Evolutionary conservation across 2,113 vertebrate species (phyloP), one percentile per base, ranked within the genome.

Genomic region (Cyprinodon variegatus): DNA sequence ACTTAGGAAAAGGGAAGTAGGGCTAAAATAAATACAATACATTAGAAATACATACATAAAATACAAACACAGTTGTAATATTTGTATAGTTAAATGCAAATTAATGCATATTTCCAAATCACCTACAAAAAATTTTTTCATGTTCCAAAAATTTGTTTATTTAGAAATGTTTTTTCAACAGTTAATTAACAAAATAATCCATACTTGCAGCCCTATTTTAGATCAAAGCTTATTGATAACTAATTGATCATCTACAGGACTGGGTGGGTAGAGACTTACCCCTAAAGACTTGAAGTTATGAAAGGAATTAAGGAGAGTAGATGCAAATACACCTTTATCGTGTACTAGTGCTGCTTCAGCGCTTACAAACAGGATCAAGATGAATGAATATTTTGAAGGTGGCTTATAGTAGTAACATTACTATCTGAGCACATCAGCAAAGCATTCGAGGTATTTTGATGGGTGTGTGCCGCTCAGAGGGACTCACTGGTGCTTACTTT

Each of bases 361-460:
- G 3, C 17, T 22, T 12, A 45, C 43, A 66, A 46, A 2, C 13
- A 14, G 29, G 13, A 14, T 5, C 22, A 68, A 48, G 69, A 22
- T 13, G 68, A 38, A n/a, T 3, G 3, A 22, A 9, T 15, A 59
- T 9, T 41, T 41, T 41, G 9, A 41, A 41, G 50, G 50, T 57
- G 10, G 17, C 17, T n/a, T 57, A 7, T n/a, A n/a, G 50, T n/a
- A 2, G 20, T 57, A 10, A 57, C n/a, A 57, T 57, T 8, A 3
- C 4, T 57, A 57, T 57, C 20, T 20, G n/a, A 57, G 17, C 50
- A 20, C 50, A 8, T 53, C 17, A 53, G 50, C 50, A 53, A 72
- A 74, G 75, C 81, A 70, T 76, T 40, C n/a, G 38, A 85, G 65
- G 75, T 46, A 83, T 85, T 78, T 76, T 43, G 60, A 81, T 84